phyloP scores from a whole-genome alignment of 2,888 invertebrate genomes.

The Achlya flavicornis region DNA sequence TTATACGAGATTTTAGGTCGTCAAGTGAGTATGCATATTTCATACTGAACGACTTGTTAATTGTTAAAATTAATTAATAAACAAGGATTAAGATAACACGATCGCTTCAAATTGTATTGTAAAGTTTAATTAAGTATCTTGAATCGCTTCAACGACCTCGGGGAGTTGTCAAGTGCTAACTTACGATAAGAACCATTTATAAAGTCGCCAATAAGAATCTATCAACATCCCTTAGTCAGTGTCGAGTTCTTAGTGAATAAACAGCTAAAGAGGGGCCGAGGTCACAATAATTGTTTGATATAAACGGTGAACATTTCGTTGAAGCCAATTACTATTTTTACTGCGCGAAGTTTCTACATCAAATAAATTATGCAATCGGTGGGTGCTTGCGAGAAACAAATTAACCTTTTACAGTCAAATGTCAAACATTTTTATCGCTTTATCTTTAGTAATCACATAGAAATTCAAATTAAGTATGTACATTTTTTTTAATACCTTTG shows the following conservation, averaged over 20 bases:
- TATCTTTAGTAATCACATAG: no score
- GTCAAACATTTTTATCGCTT: no score
- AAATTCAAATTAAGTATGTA: no score
- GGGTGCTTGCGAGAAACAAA: neutral
- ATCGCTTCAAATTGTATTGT: conserved; percentile 2
- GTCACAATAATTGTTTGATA: neutral
- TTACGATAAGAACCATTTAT: conserved; percentile 25
- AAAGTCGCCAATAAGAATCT: conserved; percentile 25
- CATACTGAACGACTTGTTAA: neutral
- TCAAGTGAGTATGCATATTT: neutral
- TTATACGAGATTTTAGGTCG: neutral
- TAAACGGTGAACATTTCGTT: neutral
- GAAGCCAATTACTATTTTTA: neutral
- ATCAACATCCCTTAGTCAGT: neutral
- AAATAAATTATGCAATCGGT: neutral
- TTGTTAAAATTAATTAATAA: neutral
- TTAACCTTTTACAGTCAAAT: neutral
- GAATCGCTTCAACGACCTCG: neutral
- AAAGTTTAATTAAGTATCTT: neutral
- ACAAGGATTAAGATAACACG: neutral
- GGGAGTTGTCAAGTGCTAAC: conserved; percentile 21
- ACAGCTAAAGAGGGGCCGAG: neutral
- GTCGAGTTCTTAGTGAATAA: neutral
- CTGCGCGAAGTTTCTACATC: neutral
- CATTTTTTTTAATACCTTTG: no score